Conservation (phyloP, 1,140 invertebrate species). For the Lutraria rhynchaena region DNA sequence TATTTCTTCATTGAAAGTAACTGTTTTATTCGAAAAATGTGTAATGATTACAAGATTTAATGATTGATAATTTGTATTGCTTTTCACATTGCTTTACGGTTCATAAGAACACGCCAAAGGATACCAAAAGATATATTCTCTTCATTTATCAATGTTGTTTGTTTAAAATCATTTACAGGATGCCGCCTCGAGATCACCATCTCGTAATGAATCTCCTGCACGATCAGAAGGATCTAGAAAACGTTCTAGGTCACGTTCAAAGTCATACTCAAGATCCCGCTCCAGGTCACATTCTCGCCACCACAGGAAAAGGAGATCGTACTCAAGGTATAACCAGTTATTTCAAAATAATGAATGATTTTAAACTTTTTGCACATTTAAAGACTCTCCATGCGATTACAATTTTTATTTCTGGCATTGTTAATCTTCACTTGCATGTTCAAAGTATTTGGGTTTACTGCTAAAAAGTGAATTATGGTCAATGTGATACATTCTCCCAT, state of each 20-base stretch:
- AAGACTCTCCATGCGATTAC: neutral
- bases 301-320: slow-evolving; percentile 48
- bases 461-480: too few species aligned
- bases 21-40: too few species aligned
- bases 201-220: slow-evolving; percentile 43
- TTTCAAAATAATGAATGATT: neutral
- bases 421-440: too few species aligned
- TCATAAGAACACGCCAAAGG: too few species aligned
- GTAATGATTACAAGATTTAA: too few species aligned
- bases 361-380: neutral
- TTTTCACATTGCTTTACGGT: too few species aligned
- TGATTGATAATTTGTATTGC: too few species aligned
- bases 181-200: slow-evolving; percentile 2
- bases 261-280: slow-evolving; percentile 60
- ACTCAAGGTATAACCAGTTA: slow-evolving; percentile 47
- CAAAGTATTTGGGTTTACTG: too few species aligned
- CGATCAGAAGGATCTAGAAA: slow-evolving; percentile 35
- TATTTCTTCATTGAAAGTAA: too few species aligned
- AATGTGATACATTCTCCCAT: too few species aligned
- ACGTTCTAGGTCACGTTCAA: slow-evolving; percentile 45
- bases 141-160: neutral
- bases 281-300: slow-evolving; percentile 60
- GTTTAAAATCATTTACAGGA: neutral
- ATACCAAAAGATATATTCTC: too few species aligned
- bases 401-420: too few species aligned